These are phyloP conservation scores for Tachystola acroxantha DNA, from an alignment of 2,888 invertebrate species.

Conservation along the genomic window DNA sequence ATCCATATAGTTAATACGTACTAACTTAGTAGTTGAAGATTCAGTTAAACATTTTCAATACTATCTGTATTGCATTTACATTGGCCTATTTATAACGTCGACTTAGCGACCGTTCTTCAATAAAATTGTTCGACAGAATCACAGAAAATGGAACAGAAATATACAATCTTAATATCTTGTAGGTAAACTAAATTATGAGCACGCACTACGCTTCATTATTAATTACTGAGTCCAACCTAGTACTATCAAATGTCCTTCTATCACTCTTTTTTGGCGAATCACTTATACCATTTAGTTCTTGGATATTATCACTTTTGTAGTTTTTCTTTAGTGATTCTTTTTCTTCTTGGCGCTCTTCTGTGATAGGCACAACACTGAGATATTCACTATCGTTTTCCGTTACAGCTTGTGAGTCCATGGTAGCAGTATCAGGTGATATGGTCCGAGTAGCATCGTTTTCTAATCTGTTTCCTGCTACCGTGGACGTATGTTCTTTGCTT, in stretches of 20 bases:
- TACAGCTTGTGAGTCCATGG: conserved; percentile 8
- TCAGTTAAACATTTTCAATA: too few species aligned
- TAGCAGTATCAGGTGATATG: conserved; percentile 11
- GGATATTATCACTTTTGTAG: conserved; percentile 47
- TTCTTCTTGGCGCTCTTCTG: conserved; percentile 32
- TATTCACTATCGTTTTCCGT: conserved; percentile 32
- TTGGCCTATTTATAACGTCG: conserved; percentile 7
- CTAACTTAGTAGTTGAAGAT: too few species aligned
- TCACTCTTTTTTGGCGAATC: conserved; percentile 68
- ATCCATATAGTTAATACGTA: conserved; percentile 10
- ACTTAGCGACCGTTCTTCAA: conserved; percentile 25
- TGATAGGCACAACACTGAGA: conserved; percentile 61
- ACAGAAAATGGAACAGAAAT: conserved; percentile 58
- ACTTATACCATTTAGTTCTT: conserved; percentile 64
- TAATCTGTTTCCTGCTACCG: conserved; percentile 18
- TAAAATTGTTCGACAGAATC: conserved; percentile 49
- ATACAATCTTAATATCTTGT: conserved; percentile 40
- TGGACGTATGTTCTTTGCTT: conserved; percentile 18
- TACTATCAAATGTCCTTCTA: conserved; percentile 61
- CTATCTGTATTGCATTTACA: conserved; percentile 27
- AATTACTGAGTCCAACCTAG: conserved; percentile 49
- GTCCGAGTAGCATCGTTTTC: conserved; percentile 19
- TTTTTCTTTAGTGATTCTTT: conserved; percentile 38
- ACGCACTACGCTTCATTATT: conserved; percentile 55
- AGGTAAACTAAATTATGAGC: conserved; percentile 22